Evolutionary conservation across 2,888 invertebrate genomes (phyloP), one percentile per base, ranked within the genome.

Genomic region (Pelosia muscerda): DNA sequence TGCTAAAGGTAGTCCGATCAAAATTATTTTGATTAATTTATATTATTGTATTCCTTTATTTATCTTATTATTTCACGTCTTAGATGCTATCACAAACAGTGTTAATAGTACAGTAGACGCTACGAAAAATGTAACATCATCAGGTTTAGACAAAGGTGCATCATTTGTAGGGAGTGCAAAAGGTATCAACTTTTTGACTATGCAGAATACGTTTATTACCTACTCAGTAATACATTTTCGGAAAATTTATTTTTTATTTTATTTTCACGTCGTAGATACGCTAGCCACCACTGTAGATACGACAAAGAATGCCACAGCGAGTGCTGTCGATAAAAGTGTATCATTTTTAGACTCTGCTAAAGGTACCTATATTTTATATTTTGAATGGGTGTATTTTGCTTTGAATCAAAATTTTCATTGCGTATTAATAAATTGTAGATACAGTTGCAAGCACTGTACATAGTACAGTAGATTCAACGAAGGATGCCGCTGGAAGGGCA

Each of bases 401-500:
- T 26, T 26, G n/a, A 10, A 19, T 54, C 31, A 22, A 25, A 19
- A 25, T 55, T 34, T 34, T 55, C 22, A 57, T 57, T 28, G 25
- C 19, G 9, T 66, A 42, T 56, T 66, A 60, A 22, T 28, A 69
- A 74, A 79, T 89, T 87, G 76, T 90, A 90, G 89, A 90, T 82
- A 86, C 85, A 22, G 87, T 89, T 79, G 81, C 87, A 74, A 87
- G 71, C 76, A 86, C 86, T 67, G 81, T 89, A 71, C 85, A 87
- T 71, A 85, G 79, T 74, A 86, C 86, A 69, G 82, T 90, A 79
- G 89, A 90, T 69, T 79, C 85, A n/a, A 89, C 90, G 34, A 91
- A 87, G 77, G 85, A 81, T 63, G 85, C 83, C 11, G 86, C 91
- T 28, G 77, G 85, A 25, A 84, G 86, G 25, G 86, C 86, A 60